A percentile compares a stretch with the other conserved stretches of the same genome.
Conservation (phyloP, 2,113 vertebrate species). For the Raja brachyura region DNA sequence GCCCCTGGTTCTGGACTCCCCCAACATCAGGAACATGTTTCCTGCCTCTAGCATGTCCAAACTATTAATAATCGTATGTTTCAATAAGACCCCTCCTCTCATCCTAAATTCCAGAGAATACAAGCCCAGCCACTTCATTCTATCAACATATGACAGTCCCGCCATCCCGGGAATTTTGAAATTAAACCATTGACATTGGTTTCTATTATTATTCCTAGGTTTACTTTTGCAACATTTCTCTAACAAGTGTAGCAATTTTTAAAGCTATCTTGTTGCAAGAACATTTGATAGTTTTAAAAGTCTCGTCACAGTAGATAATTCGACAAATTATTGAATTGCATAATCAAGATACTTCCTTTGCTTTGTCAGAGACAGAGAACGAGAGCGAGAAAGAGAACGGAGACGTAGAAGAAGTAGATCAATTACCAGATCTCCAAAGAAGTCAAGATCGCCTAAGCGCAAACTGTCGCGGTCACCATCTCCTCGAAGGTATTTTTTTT, state of each 20-base stretch:
- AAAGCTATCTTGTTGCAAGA: background rate
- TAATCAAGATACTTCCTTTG: conserved; percentile 3
- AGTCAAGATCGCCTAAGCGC: conserved; percentile 77
- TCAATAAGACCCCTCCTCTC: too few species aligned
- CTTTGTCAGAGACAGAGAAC: conserved; percentile 46
- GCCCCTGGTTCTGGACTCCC: too few species aligned
- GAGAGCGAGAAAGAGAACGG: conserved; percentile 46
- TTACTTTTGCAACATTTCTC: background rate
- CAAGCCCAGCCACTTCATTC: too few species aligned
- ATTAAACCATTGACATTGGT: background rate
- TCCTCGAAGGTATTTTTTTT: conserved; percentile 66
- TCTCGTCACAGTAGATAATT: background rate
- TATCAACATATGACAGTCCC: too few species aligned
- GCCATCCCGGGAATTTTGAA: too few species aligned
- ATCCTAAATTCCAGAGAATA: too few species aligned
- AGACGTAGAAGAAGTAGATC: conserved; percentile 78
- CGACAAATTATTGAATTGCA: background rate
- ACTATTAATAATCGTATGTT: too few species aligned
- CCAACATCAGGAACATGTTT: too few species aligned
- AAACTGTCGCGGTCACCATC: conserved; percentile 79
- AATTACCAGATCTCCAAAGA: conserved; percentile 74
- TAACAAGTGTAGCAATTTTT: background rate
- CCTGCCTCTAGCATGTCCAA: too few species aligned
- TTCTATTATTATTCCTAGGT: background rate
- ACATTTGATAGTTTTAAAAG: background rate